Evolutionary conservation across 2,797 vertebrate species (phyloP), one percentile per base, ranked within the genome.

Genomic region (Semaprochilodus insignis): DNA sequence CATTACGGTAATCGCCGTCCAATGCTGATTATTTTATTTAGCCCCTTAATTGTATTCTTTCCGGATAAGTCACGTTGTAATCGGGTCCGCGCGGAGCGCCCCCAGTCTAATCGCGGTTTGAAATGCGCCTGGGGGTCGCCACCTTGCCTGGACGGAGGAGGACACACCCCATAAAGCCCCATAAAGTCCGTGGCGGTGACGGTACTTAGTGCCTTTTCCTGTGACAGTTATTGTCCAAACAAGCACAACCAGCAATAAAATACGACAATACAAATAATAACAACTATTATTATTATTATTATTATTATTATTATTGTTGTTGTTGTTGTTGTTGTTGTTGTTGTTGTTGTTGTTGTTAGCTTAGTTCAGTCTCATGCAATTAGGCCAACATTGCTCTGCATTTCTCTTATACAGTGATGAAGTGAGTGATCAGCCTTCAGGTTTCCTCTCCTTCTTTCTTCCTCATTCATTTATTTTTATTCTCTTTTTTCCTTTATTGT

Each of bases 11-110:
- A 99, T 98, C 96, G 96, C 97, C 97, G 97, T 97, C 97, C 97
- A 97, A 97, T 97, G 97, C 97, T 97, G 97, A 99, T 99, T 98
- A 99, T 99, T 98, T 97, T 98, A 98, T 99, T 99, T 98, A 96
- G 96, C 95, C 94, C 94, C 95, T 97, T 99, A 98, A 99, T 99
- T 98, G 98, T 98, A 97, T 98, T 98, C 97, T 96, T 98, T 97
- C 97, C 95, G 96, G 96, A 97, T 98, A 97, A 97, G 97, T 97
- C 97, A 98, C 96, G 96, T 95, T 96, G 96, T 98, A 98, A 98
- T 99, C 94, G 96, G 96, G 97, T 97, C 97, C 96, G 95, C 96
- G 93, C 97, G 96, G 96, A 97, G 96, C 96, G 95, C 96, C 96
- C 93, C 92, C 93, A 94, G 94, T 95, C 94, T 97, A 98, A 98